phyloP scores from a whole-genome alignment of 2,797 vertebrate genomes.

The Cygnus olor region DNA sequence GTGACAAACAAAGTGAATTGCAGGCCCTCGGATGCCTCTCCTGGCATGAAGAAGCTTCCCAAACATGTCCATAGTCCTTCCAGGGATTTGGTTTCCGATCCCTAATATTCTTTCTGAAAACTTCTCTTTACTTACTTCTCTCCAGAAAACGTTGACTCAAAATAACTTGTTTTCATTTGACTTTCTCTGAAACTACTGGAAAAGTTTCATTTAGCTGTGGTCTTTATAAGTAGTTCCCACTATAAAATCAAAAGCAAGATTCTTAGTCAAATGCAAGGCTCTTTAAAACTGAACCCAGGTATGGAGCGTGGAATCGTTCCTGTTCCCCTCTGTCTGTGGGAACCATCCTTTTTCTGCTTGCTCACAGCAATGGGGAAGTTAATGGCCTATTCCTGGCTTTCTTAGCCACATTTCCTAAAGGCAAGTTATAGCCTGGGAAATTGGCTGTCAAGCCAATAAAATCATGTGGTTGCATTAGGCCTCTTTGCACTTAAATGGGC shows the following conservation, averaged over 20 bases:
- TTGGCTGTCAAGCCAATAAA: slow-evolving; percentile 43
- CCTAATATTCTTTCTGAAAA: fast-evolving
- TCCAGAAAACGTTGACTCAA: not conserved
- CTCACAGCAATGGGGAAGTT: not conserved
- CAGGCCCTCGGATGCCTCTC: not conserved
- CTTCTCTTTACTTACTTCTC: not conserved
- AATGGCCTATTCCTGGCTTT: slow-evolving; percentile 36
- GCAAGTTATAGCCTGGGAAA: slow-evolving; percentile 54
- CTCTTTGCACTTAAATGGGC: not conserved
- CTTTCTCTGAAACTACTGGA: not conserved
- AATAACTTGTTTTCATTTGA: not conserved
- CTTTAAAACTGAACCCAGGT: not conserved
- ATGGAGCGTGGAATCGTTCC: not conserved
- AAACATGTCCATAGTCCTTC: not conserved
- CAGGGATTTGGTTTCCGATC: not conserved
- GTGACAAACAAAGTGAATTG: not conserved
- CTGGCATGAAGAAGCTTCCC: not conserved
- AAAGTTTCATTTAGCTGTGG: not conserved
- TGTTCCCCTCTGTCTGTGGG: not conserved
- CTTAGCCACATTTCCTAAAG: slow-evolving; percentile 33
- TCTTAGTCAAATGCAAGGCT: not conserved
- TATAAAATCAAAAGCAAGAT: not conserved
- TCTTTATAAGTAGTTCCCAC: not conserved
- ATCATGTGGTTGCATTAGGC: slow-evolving; percentile 2
- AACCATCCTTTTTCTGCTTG: not conserved